Conservation (phyloP, 2,113 vertebrate species). For the Dicentrarchus labrax region DNA sequence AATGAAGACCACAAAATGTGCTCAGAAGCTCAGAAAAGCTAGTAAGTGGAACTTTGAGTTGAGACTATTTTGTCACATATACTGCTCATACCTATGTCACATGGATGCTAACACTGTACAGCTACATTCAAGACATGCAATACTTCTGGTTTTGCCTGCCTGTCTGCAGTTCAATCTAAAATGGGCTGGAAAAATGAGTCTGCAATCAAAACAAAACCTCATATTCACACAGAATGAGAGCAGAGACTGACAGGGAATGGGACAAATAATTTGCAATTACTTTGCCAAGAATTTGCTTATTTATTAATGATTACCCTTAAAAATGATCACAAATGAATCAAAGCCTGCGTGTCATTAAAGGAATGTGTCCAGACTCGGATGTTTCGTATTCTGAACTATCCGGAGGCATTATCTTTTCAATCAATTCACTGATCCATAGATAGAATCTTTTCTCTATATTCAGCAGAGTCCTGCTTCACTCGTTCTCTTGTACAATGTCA, state of each 20-base stretch:
- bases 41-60: background rate
- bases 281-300: background rate
- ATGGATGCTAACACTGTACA: background rate
- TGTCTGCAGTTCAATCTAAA: background rate
- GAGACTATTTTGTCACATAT: background rate
- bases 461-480: slow-evolving; percentile 9
- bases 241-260: too few relatives aligned
- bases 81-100: background rate
- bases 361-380: background rate
- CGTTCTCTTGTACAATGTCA: background rate
- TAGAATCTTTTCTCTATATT: slow-evolving; percentile 24
- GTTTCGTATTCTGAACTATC: slow-evolving; percentile 4
- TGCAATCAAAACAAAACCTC: slow-evolving; percentile 8
- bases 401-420: slow-evolving; percentile 13
- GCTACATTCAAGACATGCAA: background rate
- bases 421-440: slow-evolving; percentile 4
- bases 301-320: background rate
- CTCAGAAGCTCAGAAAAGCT: background rate
- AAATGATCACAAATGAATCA: background rate
- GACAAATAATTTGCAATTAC: too few relatives aligned
- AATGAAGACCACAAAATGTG: background rate
- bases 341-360: background rate
- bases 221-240: too few relatives aligned
- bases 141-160: background rate
- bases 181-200: background rate